Conservation (phyloP, 2,113 vertebrate species). For the Stomatorhinus ivindoensis region DNA sequence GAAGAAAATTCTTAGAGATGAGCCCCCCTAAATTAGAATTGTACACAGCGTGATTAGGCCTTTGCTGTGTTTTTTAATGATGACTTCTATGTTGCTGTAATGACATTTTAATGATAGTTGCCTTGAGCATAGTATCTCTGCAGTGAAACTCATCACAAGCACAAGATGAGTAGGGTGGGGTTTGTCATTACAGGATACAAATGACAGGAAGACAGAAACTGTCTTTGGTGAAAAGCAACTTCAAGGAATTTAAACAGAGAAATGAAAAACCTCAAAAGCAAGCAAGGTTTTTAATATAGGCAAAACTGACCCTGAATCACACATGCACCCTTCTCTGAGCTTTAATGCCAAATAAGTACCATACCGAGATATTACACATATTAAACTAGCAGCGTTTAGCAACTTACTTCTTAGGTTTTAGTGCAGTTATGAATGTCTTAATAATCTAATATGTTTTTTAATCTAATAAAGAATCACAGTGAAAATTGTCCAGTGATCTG, state of each 20-base stretch:
- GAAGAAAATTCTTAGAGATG: constrained; percentile 17
- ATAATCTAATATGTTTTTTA: background rate
- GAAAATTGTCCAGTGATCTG: background rate
- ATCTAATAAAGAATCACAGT: background rate
- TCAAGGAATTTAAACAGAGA: background rate
- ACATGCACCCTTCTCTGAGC: background rate
- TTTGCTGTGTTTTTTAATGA: background rate
- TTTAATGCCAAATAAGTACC: background rate
- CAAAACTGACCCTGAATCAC: background rate
- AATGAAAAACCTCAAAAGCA: background rate
- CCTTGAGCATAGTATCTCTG: background rate
- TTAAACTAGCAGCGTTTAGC: background rate
- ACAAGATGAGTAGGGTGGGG: background rate
- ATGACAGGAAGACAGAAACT: background rate
- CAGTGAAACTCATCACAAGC: background rate
- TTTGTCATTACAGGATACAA: background rate
- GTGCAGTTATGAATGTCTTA: background rate
- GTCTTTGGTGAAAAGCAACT: background rate
- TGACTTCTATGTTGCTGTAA: constrained; percentile 2
- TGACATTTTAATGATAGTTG: constrained; percentile 19
- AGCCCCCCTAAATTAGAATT: background rate
- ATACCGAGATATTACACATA: background rate
- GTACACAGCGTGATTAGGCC: background rate
- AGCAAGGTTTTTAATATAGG: background rate
- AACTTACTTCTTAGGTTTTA: background rate